Evolutionary conservation across 2,888 invertebrate species (phyloP).

Genomic region (Oscheius sp.): DNA sequence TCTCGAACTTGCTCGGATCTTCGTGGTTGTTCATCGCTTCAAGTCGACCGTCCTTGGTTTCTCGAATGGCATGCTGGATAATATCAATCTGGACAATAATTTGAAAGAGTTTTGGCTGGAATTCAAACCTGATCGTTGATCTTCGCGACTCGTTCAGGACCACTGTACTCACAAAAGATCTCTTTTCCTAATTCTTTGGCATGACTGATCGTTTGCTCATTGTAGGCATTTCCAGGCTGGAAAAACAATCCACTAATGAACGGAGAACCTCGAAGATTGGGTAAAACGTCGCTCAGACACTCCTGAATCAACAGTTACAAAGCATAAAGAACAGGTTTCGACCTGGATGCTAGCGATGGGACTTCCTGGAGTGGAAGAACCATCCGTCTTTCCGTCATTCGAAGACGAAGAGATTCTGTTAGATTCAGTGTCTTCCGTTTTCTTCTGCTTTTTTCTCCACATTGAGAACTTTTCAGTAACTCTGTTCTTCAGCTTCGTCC

Average conservation of each 20-base stretch:
- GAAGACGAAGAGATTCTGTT: conserved; percentile 35
- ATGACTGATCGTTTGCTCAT: conserved; percentile 87
- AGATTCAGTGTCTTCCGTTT: conserved; percentile 38
- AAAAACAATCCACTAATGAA: conserved; percentile 56
- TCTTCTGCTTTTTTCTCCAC: conserved; percentile 49
- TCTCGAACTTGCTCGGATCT: conserved; percentile 75
- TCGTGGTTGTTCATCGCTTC: conserved; percentile 75
- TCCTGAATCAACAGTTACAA: conserved; percentile 33
- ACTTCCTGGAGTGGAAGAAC: conserved; percentile 20
- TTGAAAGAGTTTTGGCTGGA: neutral
- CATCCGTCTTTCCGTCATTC: conserved; percentile 10
- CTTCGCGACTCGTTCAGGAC: conserved; percentile 82
- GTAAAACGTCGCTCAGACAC: conserved; percentile 53
- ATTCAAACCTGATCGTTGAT: conserved; percentile 85
- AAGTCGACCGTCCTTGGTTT: conserved; percentile 79
- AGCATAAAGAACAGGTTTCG: neutral
- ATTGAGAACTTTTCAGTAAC: conserved; percentile 63
- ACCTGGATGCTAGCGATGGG: conserved; percentile 53
- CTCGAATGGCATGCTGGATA: conserved; percentile 83
- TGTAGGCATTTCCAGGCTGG: conserved; percentile 76
- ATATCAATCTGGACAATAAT: conserved; percentile 80
- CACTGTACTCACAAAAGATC: conserved; percentile 81
- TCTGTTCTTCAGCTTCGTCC: conserved; percentile 48
- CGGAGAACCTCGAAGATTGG: conserved; percentile 54
- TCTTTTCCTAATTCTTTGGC: conserved; percentile 89